phyloP scores from a whole-genome alignment of 2,797 vertebrate genomes.

The Eidolon dupreanum region DNA sequence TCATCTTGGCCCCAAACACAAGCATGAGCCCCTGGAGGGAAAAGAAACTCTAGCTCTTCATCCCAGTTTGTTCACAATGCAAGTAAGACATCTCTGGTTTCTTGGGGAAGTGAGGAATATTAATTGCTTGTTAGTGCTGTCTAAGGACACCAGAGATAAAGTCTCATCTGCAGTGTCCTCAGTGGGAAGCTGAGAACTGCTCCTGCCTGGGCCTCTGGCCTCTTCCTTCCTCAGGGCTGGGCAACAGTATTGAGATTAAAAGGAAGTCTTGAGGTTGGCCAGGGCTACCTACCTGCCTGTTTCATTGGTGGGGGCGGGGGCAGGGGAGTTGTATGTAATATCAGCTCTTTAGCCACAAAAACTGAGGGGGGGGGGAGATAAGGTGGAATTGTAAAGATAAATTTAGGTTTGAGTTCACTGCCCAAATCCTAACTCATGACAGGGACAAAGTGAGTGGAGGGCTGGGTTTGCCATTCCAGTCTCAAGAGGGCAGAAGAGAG shows the following conservation, averaged over 20 bases:
- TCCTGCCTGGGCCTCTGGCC: neutral
- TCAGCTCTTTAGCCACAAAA: neutral
- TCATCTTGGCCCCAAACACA: neutral
- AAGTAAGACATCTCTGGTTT: neutral
- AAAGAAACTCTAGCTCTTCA: neutral
- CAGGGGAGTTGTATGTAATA: neutral
- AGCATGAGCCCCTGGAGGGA: neutral
- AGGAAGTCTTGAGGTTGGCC: neutral
- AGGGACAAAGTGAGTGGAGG: neutral
- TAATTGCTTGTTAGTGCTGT: neutral
- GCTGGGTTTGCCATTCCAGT: neutral
- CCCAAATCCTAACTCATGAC: neutral
- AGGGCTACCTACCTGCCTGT: neutral
- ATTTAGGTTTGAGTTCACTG: neutral
- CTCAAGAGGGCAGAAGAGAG: neutral
- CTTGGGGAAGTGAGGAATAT: neutral
- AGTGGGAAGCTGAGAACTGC: constrained; percentile 1
- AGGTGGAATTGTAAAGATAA: neutral
- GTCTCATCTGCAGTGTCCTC: neutral
- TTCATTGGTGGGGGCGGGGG: neutral
- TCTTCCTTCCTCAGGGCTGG: constrained; percentile 5
- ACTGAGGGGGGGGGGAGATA: neutral
- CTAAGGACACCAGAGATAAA: neutral
- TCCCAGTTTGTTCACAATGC: neutral
- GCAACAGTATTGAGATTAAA: neutral